phyloP scores from a whole-genome alignment of 2,888 invertebrate genomes.

The Tetragonisca angustula region DNA sequence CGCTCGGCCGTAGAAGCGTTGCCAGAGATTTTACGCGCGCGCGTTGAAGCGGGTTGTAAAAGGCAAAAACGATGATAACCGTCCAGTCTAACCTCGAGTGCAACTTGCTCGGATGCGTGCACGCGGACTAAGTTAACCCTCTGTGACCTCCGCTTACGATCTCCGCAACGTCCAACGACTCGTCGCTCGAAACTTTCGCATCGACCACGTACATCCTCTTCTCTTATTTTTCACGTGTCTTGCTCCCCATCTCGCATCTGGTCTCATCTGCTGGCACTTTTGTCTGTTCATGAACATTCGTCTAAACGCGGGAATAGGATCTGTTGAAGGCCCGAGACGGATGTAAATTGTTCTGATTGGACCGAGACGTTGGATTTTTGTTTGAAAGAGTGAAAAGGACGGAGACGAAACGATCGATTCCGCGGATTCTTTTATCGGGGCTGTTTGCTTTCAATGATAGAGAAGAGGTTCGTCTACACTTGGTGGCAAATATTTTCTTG shows the following conservation, averaged over 20 bases:
- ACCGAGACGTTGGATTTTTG: background rate
- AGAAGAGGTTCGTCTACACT: background rate
- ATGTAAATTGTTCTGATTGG: background rate
- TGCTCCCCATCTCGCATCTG: slow-evolving; percentile 30
- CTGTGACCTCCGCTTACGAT: slow-evolving; percentile 67
- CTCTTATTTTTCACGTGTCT: background rate
- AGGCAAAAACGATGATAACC: slow-evolving; percentile 63
- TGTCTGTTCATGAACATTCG: slow-evolving; percentile 1
- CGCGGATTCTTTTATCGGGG: background rate
- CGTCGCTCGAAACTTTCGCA: slow-evolving; percentile 5
- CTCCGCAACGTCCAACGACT: slow-evolving; percentile 8
- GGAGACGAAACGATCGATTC: background rate
- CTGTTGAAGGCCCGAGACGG: background rate
- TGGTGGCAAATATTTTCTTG: background rate
- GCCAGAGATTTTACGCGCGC: slow-evolving; percentile 57
- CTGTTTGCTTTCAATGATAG: background rate
- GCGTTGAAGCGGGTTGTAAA: slow-evolving; percentile 60
- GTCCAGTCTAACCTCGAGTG: slow-evolving; percentile 56
- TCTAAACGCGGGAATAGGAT: slow-evolving; percentile 4
- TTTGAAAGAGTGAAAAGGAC: background rate
- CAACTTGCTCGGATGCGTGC: slow-evolving; percentile 68
- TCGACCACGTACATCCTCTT: slow-evolving; percentile 37
- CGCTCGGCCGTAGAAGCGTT: slow-evolving; percentile 31
- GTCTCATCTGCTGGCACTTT: slow-evolving; percentile 10
- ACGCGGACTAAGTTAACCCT: slow-evolving; percentile 71